Conservation (phyloP, 2,888 invertebrate species). For the Cristatella mucedo region DNA sequence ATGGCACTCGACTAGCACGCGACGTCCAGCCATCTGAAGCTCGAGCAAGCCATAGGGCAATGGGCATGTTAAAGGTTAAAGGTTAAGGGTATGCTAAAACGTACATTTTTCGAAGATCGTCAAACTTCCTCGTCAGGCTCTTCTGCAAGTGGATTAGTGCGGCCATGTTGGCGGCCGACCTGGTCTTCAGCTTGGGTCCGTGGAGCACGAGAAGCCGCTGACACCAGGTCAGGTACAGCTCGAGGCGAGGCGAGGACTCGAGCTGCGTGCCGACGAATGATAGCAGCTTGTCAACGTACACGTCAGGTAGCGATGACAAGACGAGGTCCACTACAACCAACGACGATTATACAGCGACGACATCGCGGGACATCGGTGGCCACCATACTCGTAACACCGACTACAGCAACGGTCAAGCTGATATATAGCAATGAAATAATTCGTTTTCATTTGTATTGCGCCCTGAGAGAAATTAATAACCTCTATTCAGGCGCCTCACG, state of each 20-base stretch:
- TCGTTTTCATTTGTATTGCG: no score
- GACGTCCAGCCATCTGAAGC: no score
- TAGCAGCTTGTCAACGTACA: slow-evolving; percentile 59
- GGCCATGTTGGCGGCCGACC: slow-evolving; percentile 47
- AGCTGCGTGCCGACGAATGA: slow-evolving; percentile 52
- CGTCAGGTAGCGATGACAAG: slow-evolving; percentile 50
- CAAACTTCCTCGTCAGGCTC: slow-evolving; percentile 58
- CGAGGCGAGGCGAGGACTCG: slow-evolving; percentile 63
- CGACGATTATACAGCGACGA: slow-evolving; percentile 8
- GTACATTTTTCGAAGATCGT: slow-evolving; percentile 66
- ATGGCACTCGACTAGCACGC: no score
- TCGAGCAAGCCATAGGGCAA: neutral
- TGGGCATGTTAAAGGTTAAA: neutral
- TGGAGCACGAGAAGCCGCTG: slow-evolving; percentile 51
- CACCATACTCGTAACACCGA: neutral
- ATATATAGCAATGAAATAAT: no score
- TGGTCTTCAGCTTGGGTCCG: slow-evolving; percentile 41
- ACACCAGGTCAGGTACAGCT: slow-evolving; percentile 70
- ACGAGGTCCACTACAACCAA: slow-evolving; percentile 57
- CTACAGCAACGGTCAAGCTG: no score
- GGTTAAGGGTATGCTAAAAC: slow-evolving; percentile 12
- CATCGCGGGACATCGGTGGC: neutral
- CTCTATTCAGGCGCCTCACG: no score
- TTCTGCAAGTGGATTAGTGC: slow-evolving; percentile 60
- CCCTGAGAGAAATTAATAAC: no score